Evolutionary conservation across 2,888 invertebrate species (phyloP).

Genomic region (Himalopsyche tibetana): DNA sequence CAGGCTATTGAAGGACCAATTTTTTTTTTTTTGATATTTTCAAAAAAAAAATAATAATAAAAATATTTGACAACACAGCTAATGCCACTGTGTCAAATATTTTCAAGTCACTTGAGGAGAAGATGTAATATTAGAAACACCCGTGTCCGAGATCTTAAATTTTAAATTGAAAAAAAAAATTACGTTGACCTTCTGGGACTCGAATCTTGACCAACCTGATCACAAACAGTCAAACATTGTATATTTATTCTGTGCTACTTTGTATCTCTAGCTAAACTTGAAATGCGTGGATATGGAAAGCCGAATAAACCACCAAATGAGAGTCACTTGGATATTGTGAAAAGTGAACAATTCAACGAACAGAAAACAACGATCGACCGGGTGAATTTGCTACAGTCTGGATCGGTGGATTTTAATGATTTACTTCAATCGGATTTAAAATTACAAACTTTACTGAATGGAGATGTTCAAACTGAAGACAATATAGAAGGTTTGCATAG

Average conservation of each 20-base stretch:
- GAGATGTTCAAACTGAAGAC: background rate
- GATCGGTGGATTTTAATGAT: background rate
- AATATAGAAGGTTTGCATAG: background rate
- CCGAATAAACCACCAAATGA: background rate
- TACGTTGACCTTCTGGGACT: too few species aligned
- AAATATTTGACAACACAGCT: too few species aligned
- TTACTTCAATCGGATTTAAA: slow-evolving; percentile 27
- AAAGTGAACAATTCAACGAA: background rate
- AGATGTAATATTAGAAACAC: too few species aligned
- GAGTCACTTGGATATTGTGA: background rate
- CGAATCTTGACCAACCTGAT: too few species aligned
- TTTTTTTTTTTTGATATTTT: too few species aligned
- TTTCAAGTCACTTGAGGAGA: too few species aligned
- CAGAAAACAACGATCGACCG: background rate
- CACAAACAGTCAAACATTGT: too few species aligned
- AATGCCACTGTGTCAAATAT: too few species aligned
- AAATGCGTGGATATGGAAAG: background rate
- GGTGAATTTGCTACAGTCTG: background rate
- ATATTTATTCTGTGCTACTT: background rate
- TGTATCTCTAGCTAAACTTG: background rate
- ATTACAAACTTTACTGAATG: slow-evolving; percentile 5
- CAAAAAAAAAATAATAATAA: too few species aligned
- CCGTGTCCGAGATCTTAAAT: too few species aligned
- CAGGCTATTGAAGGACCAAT: too few species aligned
- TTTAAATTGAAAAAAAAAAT: too few species aligned